Evolutionary conservation across 2,113 vertebrate species (phyloP).

Genomic region (Pimephales promelas): DNA sequence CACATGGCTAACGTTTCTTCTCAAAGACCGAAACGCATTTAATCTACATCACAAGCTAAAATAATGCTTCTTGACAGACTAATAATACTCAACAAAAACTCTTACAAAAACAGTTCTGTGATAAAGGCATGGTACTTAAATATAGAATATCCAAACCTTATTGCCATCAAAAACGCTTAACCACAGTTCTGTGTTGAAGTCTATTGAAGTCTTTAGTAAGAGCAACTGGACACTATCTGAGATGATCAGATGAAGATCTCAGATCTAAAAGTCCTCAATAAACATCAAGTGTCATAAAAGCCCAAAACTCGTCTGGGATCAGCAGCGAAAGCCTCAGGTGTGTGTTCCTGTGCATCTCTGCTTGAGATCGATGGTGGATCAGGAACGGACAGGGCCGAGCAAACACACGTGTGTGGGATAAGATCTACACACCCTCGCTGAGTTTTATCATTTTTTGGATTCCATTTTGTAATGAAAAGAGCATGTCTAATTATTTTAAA

Average conservation of each 20-base stretch:
- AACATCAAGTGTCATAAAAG: not conserved
- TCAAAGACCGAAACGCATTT: not conserved
- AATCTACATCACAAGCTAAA: not conserved
- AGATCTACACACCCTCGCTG: constrained; percentile 63
- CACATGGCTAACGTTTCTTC: not conserved
- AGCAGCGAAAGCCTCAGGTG: constrained; percentile 34
- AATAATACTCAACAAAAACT: not conserved
- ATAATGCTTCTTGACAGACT: not conserved
- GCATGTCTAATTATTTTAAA: too few species aligned
- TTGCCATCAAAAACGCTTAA: not conserved
- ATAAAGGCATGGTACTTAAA: not conserved
- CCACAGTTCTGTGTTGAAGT: not conserved
- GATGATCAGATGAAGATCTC: not conserved
- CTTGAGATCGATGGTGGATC: too few species aligned
- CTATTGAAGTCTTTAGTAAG: too few species aligned
- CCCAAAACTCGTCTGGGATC: constrained; percentile 9
- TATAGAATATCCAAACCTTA: not conserved
- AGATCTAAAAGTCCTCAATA: not conserved
- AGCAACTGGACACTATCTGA: not conserved
- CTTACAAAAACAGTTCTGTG: not conserved
- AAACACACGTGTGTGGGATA: constrained; percentile 63
- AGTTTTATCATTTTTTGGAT: not conserved
- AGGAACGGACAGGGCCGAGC: constrained; percentile 14
- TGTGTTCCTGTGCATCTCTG: constrained; percentile 45
- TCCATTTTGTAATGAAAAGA: too few species aligned